These are phyloP conservation scores for Chinchilla lanigera DNA, from an alignment of 2,113 vertebrate species.

Conservation along the genomic window DNA sequence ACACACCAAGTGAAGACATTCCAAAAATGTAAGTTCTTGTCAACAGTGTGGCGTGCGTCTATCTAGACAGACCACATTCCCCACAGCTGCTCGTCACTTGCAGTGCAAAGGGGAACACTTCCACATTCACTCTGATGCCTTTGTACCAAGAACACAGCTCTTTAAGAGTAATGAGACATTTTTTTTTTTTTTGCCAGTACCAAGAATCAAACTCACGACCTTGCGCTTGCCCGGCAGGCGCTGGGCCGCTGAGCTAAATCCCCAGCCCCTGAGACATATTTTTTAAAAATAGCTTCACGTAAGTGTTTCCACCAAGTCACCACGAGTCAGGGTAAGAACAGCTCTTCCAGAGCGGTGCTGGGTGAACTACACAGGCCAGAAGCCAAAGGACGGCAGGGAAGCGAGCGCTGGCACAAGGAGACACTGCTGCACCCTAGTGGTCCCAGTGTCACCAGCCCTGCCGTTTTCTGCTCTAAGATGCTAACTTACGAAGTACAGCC, in stretches of 20 bases:
- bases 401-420: not conserved
- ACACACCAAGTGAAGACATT: not conserved
- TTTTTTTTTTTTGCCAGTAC: too few species aligned
- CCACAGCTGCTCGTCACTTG: not conserved
- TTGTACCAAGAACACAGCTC: not conserved
- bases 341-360: not conserved
- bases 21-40: too few species aligned
- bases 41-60: not conserved
- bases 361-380: rapidly evolving
- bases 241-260: too few species aligned
- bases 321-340: not conserved
- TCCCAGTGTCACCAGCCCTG: not conserved
- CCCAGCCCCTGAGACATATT: too few species aligned
- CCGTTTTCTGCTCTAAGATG: not conserved
- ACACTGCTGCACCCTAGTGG: constrained; percentile 61
- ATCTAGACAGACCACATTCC: not conserved
- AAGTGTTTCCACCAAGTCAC: not conserved
- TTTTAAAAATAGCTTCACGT: not conserved
- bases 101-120: not conserved
- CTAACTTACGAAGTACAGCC: not conserved
- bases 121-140: not conserved
- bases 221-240: too few species aligned
- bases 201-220: too few species aligned
- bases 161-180: not conserved
- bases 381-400: not conserved